Evolutionary conservation across 2,797 vertebrate genomes (phyloP), one percentile per base, ranked within the genome.

Genomic region (Spatula clypeata): DNA sequence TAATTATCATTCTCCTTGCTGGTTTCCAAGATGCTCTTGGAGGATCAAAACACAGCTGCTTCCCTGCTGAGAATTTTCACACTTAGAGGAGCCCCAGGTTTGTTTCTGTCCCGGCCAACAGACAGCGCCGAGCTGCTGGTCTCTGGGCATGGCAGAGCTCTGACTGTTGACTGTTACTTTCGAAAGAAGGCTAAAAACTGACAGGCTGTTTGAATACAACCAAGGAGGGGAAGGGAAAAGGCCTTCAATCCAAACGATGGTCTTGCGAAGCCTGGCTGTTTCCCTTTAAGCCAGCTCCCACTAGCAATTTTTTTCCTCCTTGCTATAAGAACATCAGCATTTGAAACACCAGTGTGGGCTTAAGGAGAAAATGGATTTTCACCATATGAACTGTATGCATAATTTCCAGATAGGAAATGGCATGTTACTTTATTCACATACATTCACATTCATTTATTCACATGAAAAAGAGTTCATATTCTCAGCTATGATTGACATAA

Each of bases 361-460:
- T 96, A 79, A 79, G 77, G 80, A 95, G 86, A 95, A 97, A 94
- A 93, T 66, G 95, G 96, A 94, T 97, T 97, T 97, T 95, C 95
- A 95, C 96, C 97, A 95, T 96, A 97, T 96, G 96, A 97, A 95
- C 86, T 23, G 96, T 95, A 93, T 97, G 96, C 96, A 97, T 97
- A 97, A 97, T 97, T 97, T 97, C 88, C 86, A 94, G 95, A 97
- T 87, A 96, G 95, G 97, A 96, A 97, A 97, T 97, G 96, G 93
- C 96, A 97, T 89, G 95, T 93, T 96, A 96, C 97, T 96, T 97
- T 97, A 95, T 97, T 97, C 96, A 96, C 86, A 96, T 95, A 95
- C 93, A 96, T 97, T 97, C 95, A 95, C 95, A 97, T 97, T 97
- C 96, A 97, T 97, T 96, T 97, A 97, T 97, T 97, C 97, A 95